Evolutionary conservation across 2,797 vertebrate species (phyloP).

Genomic region (Etheostoma nigrum): DNA sequence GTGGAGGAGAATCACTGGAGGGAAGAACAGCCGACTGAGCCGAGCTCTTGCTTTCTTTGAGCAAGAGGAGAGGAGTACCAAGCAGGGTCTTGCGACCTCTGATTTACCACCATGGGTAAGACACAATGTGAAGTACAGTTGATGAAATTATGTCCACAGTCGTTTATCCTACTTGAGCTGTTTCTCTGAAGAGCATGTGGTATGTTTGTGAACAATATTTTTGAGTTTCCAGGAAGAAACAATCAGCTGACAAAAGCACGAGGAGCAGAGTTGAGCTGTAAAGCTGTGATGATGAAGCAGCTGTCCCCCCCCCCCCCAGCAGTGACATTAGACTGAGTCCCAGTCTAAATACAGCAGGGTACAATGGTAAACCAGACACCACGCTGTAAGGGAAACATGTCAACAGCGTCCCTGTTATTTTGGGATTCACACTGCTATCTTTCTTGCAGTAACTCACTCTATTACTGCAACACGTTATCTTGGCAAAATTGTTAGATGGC

Average conservation of each 20-base stretch:
- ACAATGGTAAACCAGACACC: slow-evolving; percentile 84
- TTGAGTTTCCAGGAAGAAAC: slow-evolving; percentile 69
- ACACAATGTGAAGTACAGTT: neutral
- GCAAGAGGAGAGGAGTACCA: slow-evolving; percentile 88
- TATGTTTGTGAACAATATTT: slow-evolving; percentile 41
- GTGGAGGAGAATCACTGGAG: slow-evolving; percentile 88
- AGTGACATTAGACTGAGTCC: slow-evolving; percentile 74
- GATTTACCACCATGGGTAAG: slow-evolving; percentile 97
- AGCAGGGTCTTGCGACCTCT: slow-evolving; percentile 84
- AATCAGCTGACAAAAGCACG: slow-evolving; percentile 65
- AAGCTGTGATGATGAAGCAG: slow-evolving; percentile 78
- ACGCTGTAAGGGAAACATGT: slow-evolving; percentile 68
- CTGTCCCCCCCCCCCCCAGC: slow-evolving; percentile 65
- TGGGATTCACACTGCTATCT: slow-evolving; percentile 63
- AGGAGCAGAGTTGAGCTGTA: slow-evolving; percentile 69
- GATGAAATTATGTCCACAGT: neutral
- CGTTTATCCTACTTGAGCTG: neutral
- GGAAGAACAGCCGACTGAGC: slow-evolving; percentile 85
- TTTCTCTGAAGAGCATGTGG: slow-evolving; percentile 26
- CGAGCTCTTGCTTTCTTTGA: slow-evolving; percentile 92
- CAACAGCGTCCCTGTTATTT: slow-evolving; percentile 78
- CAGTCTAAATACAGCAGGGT: slow-evolving; percentile 82
- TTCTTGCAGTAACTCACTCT: slow-evolving; percentile 41
- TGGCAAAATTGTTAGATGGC: slow-evolving; percentile 16
- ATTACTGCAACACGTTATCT: slow-evolving; percentile 49